Evolutionary conservation across 2,113 vertebrate genomes (phyloP).

Genomic region (Gymnobelideus leadbeateri): DNA sequence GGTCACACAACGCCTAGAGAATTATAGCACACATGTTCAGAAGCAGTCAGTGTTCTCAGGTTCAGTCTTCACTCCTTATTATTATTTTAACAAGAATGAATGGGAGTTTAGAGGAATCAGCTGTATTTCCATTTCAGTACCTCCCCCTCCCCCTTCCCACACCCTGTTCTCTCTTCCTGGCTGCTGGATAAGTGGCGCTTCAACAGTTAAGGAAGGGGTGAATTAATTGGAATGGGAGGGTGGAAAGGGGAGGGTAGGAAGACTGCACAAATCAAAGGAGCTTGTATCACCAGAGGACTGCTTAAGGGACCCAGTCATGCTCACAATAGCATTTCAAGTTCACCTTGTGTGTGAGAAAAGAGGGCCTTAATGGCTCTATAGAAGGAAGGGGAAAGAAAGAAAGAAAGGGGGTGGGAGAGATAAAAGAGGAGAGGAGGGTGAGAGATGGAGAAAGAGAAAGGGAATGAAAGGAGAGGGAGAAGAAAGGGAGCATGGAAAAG

Average conservation of each 20-base stretch:
- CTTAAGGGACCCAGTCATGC: slow-evolving; percentile 53
- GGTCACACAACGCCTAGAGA: slow-evolving; percentile 15
- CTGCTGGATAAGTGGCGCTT: neutral
- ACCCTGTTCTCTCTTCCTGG: neutral
- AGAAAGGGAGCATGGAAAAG: too few relatives aligned
- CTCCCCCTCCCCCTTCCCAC: slow-evolving; percentile 40
- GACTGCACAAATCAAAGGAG: slow-evolving; percentile 73
- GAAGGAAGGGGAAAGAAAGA: slow-evolving; percentile 58
- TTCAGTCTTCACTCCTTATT: neutral
- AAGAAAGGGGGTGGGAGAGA: slow-evolving; percentile 67
- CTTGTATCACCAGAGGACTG: slow-evolving; percentile 69
- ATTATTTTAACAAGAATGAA: slow-evolving; percentile 53
- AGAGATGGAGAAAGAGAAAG: slow-evolving; percentile 36
- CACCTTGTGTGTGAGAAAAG: slow-evolving; percentile 80
- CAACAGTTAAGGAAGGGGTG: slow-evolving; percentile 61
- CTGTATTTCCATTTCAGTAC: slow-evolving; percentile 56
- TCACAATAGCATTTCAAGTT: slow-evolving; percentile 82
- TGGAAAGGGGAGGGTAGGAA: slow-evolving; percentile 22
- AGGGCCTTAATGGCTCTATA: slow-evolving; percentile 71
- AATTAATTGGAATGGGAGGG: slow-evolving; percentile 68
- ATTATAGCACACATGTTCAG: accelerated
- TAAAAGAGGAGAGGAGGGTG: slow-evolving; percentile 9
- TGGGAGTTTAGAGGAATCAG: accelerated
- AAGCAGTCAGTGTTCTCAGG: accelerated
- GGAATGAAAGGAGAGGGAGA: too few relatives aligned